These are phyloP conservation scores for Uria aalge DNA, from an alignment of 2,113 vertebrate species.

Conservation along the genomic window DNA sequence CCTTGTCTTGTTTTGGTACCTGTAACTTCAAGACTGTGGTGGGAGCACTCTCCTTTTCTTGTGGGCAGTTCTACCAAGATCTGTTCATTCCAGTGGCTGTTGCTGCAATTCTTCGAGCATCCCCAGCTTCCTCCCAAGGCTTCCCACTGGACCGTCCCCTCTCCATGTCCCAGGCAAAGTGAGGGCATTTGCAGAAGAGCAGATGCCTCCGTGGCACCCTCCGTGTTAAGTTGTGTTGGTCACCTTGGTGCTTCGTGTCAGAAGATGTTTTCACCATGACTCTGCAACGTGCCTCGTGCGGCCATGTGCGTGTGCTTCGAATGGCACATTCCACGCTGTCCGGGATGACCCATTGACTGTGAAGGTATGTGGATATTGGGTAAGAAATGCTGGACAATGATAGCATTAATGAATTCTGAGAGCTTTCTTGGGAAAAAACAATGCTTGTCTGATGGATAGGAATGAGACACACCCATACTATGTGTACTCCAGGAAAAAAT, in stretches of 20 bases:
- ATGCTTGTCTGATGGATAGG: fast-evolving
- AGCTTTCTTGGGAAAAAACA: not conserved
- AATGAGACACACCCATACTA: not conserved
- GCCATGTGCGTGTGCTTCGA: fast-evolving
- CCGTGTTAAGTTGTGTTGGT: not conserved
- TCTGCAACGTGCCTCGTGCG: fast-evolving
- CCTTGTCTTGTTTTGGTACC: not conserved
- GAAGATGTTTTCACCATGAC: not conserved
- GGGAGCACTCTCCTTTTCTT: not conserved
- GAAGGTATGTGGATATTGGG: not conserved
- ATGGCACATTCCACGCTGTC: fast-evolving
- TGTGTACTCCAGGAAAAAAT: not conserved
- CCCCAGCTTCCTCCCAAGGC: too few species aligned
- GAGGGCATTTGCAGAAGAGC: not conserved
- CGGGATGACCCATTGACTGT: fast-evolving
- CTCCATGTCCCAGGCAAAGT: not conserved
- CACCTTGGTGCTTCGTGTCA: fast-evolving
- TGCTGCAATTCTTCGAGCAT: not conserved
- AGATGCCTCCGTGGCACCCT: fast-evolving
- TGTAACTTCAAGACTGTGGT: too few species aligned
- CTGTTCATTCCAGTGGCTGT: fast-evolving
- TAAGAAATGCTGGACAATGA: not conserved
- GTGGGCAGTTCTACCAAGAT: not conserved
- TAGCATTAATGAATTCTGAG: not conserved
- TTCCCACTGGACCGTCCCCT: not conserved